These are phyloP conservation scores for Microcebus tavaratra DNA, from an alignment of 2,113 vertebrate species.

Conservation along the genomic window DNA sequence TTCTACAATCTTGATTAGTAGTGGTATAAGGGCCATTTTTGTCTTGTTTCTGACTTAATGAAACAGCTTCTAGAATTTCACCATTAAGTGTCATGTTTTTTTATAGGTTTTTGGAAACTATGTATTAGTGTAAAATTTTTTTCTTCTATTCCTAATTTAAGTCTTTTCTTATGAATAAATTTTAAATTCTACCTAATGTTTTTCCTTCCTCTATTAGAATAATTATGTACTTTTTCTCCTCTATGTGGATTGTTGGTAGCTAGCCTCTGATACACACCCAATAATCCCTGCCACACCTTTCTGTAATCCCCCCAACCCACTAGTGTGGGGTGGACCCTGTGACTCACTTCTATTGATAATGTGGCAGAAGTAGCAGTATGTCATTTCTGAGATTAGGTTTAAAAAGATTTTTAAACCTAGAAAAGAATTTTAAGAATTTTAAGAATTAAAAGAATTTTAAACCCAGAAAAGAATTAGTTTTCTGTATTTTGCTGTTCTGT, in stretches of 20 bases:
- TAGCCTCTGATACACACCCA: neutral
- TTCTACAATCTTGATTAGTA: neutral
- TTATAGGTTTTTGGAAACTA: neutral
- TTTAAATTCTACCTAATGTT: neutral
- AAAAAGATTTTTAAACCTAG: neutral
- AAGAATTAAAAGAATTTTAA: too few species aligned
- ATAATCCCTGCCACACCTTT: neutral
- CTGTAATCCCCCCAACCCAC: neutral
- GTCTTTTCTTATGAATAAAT: neutral
- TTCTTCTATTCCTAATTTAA: neutral
- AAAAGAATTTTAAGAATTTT: too few species aligned
- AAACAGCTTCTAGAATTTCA: neutral
- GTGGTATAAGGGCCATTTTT: neutral
- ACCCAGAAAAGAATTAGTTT: conserved; percentile 15
- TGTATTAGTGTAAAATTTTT: neutral
- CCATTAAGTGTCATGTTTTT: neutral
- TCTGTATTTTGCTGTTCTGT: neutral
- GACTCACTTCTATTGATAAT: neutral
- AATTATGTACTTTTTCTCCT: neutral
- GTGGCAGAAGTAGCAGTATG: neutral
- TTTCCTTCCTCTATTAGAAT: neutral
- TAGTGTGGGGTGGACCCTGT: neutral
- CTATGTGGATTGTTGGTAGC: neutral
- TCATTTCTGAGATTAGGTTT: neutral
- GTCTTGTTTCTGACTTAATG: neutral